Conservation (phyloP, 2,888 invertebrate genomes). For the Cryptosula pallasiana region DNA sequence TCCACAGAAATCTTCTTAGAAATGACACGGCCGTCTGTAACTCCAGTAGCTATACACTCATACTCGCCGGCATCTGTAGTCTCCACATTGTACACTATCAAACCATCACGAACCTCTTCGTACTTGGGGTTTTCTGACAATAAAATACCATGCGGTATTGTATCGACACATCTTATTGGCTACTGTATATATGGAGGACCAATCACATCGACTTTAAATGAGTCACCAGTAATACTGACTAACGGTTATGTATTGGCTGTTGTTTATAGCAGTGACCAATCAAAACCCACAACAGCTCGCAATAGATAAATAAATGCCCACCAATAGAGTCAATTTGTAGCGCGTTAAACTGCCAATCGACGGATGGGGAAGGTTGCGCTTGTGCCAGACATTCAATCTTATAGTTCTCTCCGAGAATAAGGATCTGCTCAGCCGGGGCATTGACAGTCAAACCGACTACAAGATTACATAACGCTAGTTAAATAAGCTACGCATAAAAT, state of each 20-base stretch:
- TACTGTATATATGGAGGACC: neutral
- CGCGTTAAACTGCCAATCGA: neutral
- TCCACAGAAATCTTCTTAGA: neutral
- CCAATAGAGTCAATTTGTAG: neutral
- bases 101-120: neutral
- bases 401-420: neutral
- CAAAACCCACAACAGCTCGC: neutral
- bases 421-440: neutral
- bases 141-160: too few species aligned
- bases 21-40: neutral
- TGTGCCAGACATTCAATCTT: neutral
- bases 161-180: too few species aligned
- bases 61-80: neutral
- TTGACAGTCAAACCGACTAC: neutral
- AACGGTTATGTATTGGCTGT: too few species aligned
- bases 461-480: neutral
- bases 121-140: neutral
- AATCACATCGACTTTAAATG: neutral
- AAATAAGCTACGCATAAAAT: too few species aligned
- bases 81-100: neutral
- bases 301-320: neutral
- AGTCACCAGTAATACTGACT: neutral
- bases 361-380: neutral
- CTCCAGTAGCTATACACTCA: neutral
- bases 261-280: too few species aligned